Evolutionary conservation across 2,797 vertebrate species (phyloP).

Genomic region (Falco novaeseelandiae): DNA sequence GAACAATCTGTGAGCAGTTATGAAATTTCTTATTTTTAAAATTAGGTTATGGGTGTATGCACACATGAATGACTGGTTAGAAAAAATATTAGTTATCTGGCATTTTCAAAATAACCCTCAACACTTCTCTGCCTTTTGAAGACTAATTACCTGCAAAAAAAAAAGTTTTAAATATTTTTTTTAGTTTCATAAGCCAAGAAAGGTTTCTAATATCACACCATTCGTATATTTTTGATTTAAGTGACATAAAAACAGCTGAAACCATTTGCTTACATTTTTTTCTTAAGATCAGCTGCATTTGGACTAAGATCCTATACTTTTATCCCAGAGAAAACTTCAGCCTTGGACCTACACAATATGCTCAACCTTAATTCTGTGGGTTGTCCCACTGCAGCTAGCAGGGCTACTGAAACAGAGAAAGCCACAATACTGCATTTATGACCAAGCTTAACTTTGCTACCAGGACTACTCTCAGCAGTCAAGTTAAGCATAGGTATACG

Average conservation of each 20-base stretch:
- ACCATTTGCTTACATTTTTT: background rate
- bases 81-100: background rate
- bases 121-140: background rate
- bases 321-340: background rate
- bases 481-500: background rate
- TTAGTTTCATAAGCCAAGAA: background rate
- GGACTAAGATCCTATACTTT: background rate
- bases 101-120: conserved; percentile 14
- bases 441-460: background rate
- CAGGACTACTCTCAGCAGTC: background rate
- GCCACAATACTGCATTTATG: background rate
- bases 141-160: background rate
- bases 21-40: conserved; percentile 41
- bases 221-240: background rate
- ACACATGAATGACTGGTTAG: background rate
- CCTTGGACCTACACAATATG: background rate
- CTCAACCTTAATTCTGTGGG: background rate
- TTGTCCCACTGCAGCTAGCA: background rate
- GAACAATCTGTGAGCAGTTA: conserved; percentile 16
- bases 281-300: background rate
- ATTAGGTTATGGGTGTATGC: background rate
- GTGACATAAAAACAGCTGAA: background rate
- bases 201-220: background rate
- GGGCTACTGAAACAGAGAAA: background rate
- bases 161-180: background rate